These are phyloP conservation scores for Chloroclysta siterata DNA, from an alignment of 2,888 invertebrate genomes.

Conservation along the genomic window DNA sequence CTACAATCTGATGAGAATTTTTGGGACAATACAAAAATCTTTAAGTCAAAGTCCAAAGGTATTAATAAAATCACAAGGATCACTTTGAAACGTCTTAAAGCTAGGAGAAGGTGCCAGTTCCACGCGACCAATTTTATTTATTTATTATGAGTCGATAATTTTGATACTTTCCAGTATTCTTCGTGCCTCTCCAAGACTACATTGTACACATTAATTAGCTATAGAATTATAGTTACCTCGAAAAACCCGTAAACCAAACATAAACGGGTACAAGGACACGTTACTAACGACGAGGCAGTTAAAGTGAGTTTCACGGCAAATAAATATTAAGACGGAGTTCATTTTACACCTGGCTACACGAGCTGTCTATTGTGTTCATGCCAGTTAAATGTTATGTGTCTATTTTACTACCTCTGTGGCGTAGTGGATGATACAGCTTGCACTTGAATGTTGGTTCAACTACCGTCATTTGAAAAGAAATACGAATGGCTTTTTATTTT, in stretches of 20 bases:
- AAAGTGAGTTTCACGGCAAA: slow-evolving; percentile 38
- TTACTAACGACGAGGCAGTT: slow-evolving; percentile 38
- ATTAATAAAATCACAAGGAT: too few species aligned
- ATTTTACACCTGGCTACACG: slow-evolving; percentile 30
- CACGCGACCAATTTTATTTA: too few species aligned
- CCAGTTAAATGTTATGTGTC: slow-evolving; percentile 19
- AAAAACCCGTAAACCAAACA: slow-evolving; percentile 43
- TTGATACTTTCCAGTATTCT: slow-evolving; percentile 37
- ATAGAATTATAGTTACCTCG: slow-evolving; percentile 50
- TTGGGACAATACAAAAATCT: too few species aligned
- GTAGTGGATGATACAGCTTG: not conserved
- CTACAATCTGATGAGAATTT: too few species aligned
- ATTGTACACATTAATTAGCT: slow-evolving; percentile 53
- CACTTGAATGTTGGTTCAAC: not conserved
- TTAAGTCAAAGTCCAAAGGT: too few species aligned
- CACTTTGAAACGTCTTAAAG: too few species aligned
- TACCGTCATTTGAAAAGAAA: not conserved
- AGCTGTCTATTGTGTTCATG: slow-evolving; percentile 23
- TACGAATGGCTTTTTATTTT: not conserved
- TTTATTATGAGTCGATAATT: too few species aligned
- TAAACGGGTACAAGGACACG: slow-evolving; percentile 48
- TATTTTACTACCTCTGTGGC: not conserved
- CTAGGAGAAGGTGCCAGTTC: too few species aligned
- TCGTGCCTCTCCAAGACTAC: slow-evolving; percentile 46
- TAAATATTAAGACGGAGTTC: slow-evolving; percentile 31